Percentiles rank a stretch among this genome's conserved stretches.
These are phyloP conservation scores for Euplagia quadripunctaria DNA, from an alignment of 2,888 invertebrate species.

Conservation along the genomic window DNA sequence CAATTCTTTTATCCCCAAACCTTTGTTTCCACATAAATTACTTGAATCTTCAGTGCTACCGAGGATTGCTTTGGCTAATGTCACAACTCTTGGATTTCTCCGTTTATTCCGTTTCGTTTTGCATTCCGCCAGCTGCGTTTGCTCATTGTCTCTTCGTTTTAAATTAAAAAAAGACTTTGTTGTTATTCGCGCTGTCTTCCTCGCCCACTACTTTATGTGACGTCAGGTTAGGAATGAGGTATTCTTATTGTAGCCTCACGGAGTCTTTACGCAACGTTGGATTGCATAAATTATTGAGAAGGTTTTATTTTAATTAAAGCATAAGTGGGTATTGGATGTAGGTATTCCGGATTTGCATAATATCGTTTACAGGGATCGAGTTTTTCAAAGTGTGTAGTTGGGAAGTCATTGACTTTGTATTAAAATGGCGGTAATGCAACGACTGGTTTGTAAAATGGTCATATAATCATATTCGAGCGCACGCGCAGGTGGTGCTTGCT, in stretches of 20 bases:
- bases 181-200: constrained; percentile 78
- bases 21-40: constrained; percentile 82
- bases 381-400: constrained; percentile 42
- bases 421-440: constrained; percentile 35
- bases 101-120: constrained; percentile 77
- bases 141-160: constrained; percentile 84
- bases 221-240: constrained; percentile 84
- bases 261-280: constrained; percentile 78
- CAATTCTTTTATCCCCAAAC: constrained; percentile 78
- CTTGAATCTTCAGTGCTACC: constrained; percentile 69
- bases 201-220: constrained; percentile 86
- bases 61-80: constrained; percentile 70
- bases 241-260: constrained; percentile 78
- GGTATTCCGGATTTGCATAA: constrained; percentile 52
- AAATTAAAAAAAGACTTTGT: constrained; percentile 80
- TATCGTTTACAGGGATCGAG: constrained; percentile 43
- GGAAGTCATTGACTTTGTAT: constrained; percentile 54
- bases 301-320: constrained; percentile 78
- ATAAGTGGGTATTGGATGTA: constrained; percentile 50
- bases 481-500: constrained; percentile 61
- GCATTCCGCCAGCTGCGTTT: constrained; percentile 85
- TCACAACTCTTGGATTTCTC: constrained; percentile 73
- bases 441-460: constrained; percentile 45
- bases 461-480: constrained; percentile 58
- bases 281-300: constrained; percentile 80